Conservation (phyloP, 2,113 vertebrate species). For the Toxotes jaculatrix region DNA sequence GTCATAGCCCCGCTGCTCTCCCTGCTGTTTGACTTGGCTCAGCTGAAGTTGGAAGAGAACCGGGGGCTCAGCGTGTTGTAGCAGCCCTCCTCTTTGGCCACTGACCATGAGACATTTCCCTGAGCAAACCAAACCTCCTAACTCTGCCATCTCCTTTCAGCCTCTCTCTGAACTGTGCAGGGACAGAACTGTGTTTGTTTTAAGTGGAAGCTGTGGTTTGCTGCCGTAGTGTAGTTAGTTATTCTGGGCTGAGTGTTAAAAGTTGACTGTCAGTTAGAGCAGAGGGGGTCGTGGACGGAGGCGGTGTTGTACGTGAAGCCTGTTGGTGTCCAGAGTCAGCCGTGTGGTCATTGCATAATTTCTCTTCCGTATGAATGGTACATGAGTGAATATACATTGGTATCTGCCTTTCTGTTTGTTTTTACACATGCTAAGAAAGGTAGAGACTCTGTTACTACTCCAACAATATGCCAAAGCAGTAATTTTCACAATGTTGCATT, state of each 20-base stretch:
- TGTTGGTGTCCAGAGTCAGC: slow-evolving; percentile 65
- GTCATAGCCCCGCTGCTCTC: slow-evolving; percentile 45
- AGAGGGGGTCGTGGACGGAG: slow-evolving; percentile 19
- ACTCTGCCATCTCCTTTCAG: slow-evolving; percentile 23
- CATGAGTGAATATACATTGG: slow-evolving; percentile 24
- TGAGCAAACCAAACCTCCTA: slow-evolving; percentile 31
- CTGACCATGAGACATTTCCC: slow-evolving; percentile 53
- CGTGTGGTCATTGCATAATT: slow-evolving; percentile 72
- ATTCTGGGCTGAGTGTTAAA: slow-evolving; percentile 60
- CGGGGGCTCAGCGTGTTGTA: slow-evolving; percentile 39
- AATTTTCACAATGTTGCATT: not conserved
- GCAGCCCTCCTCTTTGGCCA: slow-evolving; percentile 43
- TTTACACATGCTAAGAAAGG: slow-evolving; percentile 4
- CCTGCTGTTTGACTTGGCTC: slow-evolving; percentile 52
- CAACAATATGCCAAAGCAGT: not conserved
- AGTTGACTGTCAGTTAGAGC: slow-evolving; percentile 66
- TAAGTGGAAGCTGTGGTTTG: slow-evolving; percentile 62
- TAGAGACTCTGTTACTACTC: not conserved
- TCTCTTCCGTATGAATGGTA: slow-evolving; percentile 32
- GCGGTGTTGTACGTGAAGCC: slow-evolving; percentile 50
- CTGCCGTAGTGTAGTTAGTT: slow-evolving; percentile 23
- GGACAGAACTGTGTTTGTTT: slow-evolving; percentile 59
- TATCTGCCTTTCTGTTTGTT: not conserved
- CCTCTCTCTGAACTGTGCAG: slow-evolving; percentile 27
- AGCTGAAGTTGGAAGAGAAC: slow-evolving; percentile 66